Conservation (phyloP, 2,797 vertebrate genomes). For the Gymnothorax reevesii region DNA sequence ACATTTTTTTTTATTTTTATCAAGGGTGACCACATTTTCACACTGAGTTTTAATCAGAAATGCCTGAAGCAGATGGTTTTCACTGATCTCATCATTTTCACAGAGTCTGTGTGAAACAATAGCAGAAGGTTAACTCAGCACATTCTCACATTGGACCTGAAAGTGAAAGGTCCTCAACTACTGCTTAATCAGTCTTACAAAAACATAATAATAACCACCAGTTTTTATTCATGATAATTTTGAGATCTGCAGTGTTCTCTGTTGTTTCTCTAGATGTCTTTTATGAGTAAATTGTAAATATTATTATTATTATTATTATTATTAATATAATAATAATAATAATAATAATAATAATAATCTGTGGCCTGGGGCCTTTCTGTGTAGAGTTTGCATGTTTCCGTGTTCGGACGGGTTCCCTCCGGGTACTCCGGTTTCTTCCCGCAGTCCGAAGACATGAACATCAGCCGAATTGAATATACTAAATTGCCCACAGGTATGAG, state of each 20-base stretch:
- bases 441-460: no score
- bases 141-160: background rate
- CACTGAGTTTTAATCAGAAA: background rate
- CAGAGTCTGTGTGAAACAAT: background rate
- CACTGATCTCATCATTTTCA: background rate
- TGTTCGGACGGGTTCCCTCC: no score
- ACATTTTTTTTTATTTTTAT: background rate
- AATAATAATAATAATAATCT: background rate
- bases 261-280: background rate
- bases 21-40: background rate
- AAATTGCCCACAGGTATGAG: no score
- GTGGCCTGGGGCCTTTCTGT: no score
- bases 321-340: background rate
- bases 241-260: background rate
- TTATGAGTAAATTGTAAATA: background rate
- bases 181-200: background rate
- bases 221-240: background rate
- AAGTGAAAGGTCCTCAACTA: background rate
- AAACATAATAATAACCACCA: background rate
- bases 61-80: background rate
- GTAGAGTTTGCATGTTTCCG: no score
- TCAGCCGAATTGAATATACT: no score
- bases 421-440: no score
- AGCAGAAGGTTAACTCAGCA: conserved; percentile 4
- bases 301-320: background rate